Base-by-base conservation (phyloP, 2,888 invertebrate genomes). In the Salpingus planirostris region DNA sequence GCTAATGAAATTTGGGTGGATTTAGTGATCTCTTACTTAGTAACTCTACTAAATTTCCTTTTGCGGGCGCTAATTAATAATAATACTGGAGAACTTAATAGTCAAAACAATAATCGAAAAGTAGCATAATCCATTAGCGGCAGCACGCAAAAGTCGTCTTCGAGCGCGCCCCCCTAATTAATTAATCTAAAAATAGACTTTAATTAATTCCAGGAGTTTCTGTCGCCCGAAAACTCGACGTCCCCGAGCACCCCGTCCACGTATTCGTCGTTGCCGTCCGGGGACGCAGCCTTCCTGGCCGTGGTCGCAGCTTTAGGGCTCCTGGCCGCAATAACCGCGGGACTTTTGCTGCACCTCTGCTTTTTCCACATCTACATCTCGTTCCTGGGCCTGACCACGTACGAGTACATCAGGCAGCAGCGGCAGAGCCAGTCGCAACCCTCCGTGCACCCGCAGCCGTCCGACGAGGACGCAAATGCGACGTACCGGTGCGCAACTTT, bases 301-400 rank as follows among this genome's bases (percentile, higher is more conserved):
- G 65, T 77, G n/a, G 68, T 76, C 12, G 62, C 74, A 10, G 67
- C 76, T 24, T 66, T 85, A 27, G 81, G 81, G 13, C 60, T 80
- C 12, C 65, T 83, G 35, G 81, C 86, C n/a, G 74, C 83, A 12
- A 74, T 82, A 8, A 80, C 85, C 3, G 78, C 82, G 2, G 80
- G 81, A 14, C 71, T 90, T 27, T 70, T 91, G 34, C 66, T 87
- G 40, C 90, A 91, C 64, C 69, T 91, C 30, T 85, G 84, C 59
- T 83, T 85, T 66, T 91, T 91, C 62, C 90, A 91, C 64, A 76
- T 86, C 37, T 90, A 90, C 64, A 87, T 91, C 55, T 80, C 81
- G 2, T 74, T 80, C 47, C 66, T 88, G 50, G 90, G 89, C 2
- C 69, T 90, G 24, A 89, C 91, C 11, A 92, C 91, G 0, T 92